Percentiles rank a stretch among this genome's conserved stretches.
phyloP scores from a whole-genome alignment of 2,797 vertebrate species.

The Euthynnus affinis region DNA sequence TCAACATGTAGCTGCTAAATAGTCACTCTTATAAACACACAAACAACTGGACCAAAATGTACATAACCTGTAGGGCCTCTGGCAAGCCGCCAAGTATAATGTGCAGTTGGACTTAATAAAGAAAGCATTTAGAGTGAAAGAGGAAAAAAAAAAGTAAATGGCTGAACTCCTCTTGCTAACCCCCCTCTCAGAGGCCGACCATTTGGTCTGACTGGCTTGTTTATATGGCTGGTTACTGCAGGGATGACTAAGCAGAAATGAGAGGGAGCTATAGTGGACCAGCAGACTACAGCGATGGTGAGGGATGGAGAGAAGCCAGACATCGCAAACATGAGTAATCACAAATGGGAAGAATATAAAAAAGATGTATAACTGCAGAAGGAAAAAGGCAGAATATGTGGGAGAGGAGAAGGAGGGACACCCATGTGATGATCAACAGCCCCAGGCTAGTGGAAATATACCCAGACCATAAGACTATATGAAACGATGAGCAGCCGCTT shows the following conservation, averaged over 20 bases:
- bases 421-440: constrained; percentile 26
- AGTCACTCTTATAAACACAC: constrained; percentile 57
- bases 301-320: constrained; percentile 44
- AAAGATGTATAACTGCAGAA: background rate
- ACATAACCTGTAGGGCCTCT: constrained; percentile 58
- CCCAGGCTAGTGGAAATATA: constrained; percentile 76
- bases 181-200: constrained; percentile 33
- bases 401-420: constrained; percentile 18
- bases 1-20: constrained; percentile 75
- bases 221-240: constrained; percentile 77
- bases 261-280: constrained; percentile 47
- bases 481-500: constrained; percentile 64
- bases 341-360: constrained; percentile 17
- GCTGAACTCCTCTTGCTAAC: constrained; percentile 39
- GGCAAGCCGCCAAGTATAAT: constrained; percentile 51
- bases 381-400: constrained; percentile 12
- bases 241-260: constrained; percentile 82
- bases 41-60: constrained; percentile 57
- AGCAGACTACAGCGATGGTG: constrained; percentile 41
- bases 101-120: constrained; percentile 70
- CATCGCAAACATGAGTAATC: constrained; percentile 30
- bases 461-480: constrained; percentile 46
- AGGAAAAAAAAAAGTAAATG: constrained; percentile 55
- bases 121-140: constrained; percentile 69
- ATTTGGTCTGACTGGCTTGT: constrained; percentile 67